phyloP scores from a whole-genome alignment of 2,888 invertebrate genomes.

The Seladonia tumulorum region DNA sequence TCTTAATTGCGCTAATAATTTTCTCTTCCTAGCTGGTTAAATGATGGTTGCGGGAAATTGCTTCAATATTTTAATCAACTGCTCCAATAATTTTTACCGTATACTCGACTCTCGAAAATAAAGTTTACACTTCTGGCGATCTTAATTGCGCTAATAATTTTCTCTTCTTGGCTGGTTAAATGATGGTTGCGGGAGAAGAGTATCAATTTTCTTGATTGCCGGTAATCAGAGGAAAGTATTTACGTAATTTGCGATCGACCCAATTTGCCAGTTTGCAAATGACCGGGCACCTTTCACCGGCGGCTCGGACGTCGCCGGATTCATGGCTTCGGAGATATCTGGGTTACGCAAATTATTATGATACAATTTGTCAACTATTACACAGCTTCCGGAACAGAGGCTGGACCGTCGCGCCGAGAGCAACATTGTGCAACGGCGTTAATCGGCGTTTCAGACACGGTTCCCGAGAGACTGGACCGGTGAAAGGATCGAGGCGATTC shows the following conservation, averaged over 20 bases:
- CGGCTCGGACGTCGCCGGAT: not conserved
- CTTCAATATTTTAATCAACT: too few relatives aligned
- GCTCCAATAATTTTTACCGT: too few relatives aligned
- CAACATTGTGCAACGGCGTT: conserved; percentile 1
- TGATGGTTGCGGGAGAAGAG: not conserved
- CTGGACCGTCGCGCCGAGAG: not conserved
- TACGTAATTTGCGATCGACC: not conserved
- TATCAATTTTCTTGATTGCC: not conserved
- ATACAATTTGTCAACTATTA: conserved; percentile 5
- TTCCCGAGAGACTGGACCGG: not conserved
- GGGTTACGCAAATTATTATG: not conserved
- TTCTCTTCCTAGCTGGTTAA: too few relatives aligned
- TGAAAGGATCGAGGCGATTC: not conserved
- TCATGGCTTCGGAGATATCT: not conserved
- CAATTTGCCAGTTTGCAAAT: not conserved
- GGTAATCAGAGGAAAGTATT: not conserved
- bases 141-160: not conserved
- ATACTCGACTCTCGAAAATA: not conserved
- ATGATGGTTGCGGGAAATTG: too few relatives aligned
- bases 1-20: too few relatives aligned
- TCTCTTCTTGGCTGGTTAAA: not conserved
- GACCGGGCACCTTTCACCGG: not conserved
- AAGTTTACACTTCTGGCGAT: not conserved
- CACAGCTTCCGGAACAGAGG: not conserved
- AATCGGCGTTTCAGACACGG: not conserved